Percentiles rank a stretch among this genome's conserved stretches.
Evolutionary conservation across 2,113 vertebrate genomes (phyloP).

Genomic region (Heliornis fulica): DNA sequence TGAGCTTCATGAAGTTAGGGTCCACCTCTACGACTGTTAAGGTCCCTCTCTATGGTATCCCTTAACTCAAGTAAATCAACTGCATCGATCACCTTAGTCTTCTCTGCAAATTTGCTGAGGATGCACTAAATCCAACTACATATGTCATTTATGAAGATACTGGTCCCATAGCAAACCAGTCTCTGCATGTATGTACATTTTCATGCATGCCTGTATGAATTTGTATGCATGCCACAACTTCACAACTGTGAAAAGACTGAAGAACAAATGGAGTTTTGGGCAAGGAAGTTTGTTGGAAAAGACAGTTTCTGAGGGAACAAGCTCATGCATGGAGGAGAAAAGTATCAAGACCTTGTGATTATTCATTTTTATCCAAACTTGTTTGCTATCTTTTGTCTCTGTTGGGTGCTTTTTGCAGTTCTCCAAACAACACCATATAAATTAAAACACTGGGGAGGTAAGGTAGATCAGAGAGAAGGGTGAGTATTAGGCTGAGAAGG

Average conservation of each 20-base stretch:
- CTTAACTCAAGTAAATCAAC: neutral
- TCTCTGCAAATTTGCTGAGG: neutral
- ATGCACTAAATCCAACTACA: neutral
- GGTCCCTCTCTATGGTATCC: neutral
- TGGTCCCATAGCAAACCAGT: neutral
- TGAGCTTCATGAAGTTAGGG: neutral
- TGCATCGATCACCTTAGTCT: neutral
- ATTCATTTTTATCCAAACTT: neutral
- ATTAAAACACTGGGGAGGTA: neutral
- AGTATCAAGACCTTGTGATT: neutral
- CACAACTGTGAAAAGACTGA: neutral
- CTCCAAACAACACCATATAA: neutral
- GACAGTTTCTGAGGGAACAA: neutral
- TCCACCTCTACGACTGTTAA: fast-evolving
- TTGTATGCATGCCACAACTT: neutral
- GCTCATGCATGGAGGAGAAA: neutral
- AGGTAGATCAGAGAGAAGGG: neutral
- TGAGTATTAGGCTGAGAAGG: neutral
- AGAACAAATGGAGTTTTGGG: neutral
- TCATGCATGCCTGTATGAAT: neutral
- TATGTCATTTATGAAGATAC: neutral
- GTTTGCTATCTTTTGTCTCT: neutral
- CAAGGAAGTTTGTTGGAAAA: neutral
- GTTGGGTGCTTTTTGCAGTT: neutral
- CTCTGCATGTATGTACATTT: neutral